A percentile compares a stretch with the other conserved stretches of the same genome.
Conservation (phyloP, 37 sponge, comb jelly and placozoan species). For the Mnemiopsis leidyi region DNA sequence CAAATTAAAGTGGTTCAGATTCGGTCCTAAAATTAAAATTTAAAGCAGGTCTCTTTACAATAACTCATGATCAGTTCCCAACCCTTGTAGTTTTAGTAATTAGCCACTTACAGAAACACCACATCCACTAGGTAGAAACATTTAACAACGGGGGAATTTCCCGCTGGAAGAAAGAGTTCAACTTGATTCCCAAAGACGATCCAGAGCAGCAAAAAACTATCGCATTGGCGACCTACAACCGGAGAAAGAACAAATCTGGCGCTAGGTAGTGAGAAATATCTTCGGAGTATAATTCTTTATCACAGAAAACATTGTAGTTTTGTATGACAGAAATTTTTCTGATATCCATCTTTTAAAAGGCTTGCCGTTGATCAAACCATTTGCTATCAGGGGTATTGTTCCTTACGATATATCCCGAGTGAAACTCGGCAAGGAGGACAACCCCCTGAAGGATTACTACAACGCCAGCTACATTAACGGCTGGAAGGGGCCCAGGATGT, state of each 20-base stretch:
- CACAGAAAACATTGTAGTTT: background rate
- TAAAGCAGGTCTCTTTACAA: too few relatives aligned
- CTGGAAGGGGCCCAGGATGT: conserved; percentile 16
- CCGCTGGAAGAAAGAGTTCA: background rate
- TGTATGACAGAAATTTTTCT: too few relatives aligned
- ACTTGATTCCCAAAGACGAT: background rate
- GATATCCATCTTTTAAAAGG: too few relatives aligned
- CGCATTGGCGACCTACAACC: conserved; percentile 11
- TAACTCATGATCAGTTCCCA: too few relatives aligned
- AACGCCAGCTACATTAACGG: conserved; percentile 63
- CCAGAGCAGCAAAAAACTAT: background rate
- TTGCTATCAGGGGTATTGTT: conserved; percentile 11
- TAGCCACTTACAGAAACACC: background rate
- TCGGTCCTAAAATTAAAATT: too few relatives aligned
- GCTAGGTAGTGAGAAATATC: background rate
- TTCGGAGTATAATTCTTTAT: too few relatives aligned
- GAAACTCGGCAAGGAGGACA: background rate
- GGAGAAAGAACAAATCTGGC: conserved; percentile 2
- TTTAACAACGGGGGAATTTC: background rate
- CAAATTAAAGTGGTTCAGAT: too few relatives aligned
- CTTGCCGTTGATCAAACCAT: too few relatives aligned
- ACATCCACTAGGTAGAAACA: background rate
- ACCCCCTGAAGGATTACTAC: conserved; percentile 5
- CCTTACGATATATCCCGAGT: conserved; percentile 51
- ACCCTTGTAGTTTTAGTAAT: too few relatives aligned